Conservation (phyloP, 2,113 vertebrate genomes). For the Eudyptes chrysolophus region DNA sequence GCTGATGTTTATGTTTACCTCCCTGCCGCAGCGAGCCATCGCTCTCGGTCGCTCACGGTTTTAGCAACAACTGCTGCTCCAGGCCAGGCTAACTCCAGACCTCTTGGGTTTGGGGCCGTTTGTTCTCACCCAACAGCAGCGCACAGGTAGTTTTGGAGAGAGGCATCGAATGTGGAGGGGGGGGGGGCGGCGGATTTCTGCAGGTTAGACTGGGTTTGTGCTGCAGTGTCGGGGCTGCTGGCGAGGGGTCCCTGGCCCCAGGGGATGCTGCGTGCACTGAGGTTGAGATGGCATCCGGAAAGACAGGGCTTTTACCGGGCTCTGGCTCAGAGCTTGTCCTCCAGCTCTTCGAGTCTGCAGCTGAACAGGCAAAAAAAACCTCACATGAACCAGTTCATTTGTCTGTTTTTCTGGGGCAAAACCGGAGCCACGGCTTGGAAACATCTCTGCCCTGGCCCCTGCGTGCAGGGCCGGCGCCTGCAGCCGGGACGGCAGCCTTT, state of each 20-base stretch:
- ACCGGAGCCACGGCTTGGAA: neutral
- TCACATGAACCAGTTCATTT: neutral
- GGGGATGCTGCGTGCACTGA: fast-evolving
- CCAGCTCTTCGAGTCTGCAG: neutral
- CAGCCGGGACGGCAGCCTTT: neutral
- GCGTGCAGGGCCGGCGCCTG: no score
- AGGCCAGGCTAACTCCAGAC: neutral
- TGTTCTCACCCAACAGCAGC: neutral
- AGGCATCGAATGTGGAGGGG: neutral
- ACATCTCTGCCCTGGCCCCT: fast-evolving
- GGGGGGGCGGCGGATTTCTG: neutral
- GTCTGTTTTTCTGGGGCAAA: neutral
- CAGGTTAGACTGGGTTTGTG: neutral
- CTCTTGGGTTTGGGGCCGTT: neutral
- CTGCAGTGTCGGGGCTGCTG: neutral
- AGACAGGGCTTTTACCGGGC: neutral
- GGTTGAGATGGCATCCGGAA: neutral
- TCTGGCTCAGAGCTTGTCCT: neutral
- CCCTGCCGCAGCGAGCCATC: neutral
- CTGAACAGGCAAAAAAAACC: neutral
- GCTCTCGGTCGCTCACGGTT: neutral
- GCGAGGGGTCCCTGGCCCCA: fast-evolving
- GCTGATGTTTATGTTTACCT: neutral
- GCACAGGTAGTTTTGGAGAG: neutral
- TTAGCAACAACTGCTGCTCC: neutral